Base-by-base conservation (phyloP, 2,888 invertebrate genomes). In the Auanema sp. region DNA sequence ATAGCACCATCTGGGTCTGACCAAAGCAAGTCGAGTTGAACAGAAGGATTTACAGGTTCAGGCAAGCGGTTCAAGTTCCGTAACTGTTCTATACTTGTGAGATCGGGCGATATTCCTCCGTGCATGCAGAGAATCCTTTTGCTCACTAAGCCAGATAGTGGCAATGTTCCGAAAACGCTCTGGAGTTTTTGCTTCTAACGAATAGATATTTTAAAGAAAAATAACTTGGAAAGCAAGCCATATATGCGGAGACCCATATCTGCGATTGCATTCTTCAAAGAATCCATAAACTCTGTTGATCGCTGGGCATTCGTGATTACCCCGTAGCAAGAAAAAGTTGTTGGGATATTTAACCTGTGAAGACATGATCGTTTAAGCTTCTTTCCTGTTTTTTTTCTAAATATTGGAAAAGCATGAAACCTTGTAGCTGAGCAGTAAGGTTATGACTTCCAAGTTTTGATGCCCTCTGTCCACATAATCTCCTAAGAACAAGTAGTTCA, bases 11-110 rank as follows among this genome's bases (percentile, higher is more conserved):
- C 72, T 5, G 72, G 72, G 50, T 72, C 72, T 6, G 85, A 81
- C 86, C 86, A 86, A 1, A 86, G 78, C 12, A 86, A 78, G 69
- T 86, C 79, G 23, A 78, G 71, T 55, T 85, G 85, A 79, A 65
- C 83, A 80, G 76, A 85, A 75, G 59, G 85, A 58, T 78, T 61
- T 78, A 85, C 68, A 80, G 81, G 66, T 77, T 78, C 76, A 62
- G 70, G 68, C 1, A 72, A 72, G 41, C 75, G 69, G 18, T 61
- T 12, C 33, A 72, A 41, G 10, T 68, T 59, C 1, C 67, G 60
- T 11, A 76, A 67, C 43, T 70, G 71, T 23, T 76, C 69, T 16
- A 78, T 55, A 44, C 60, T 64, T 33, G 71, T 71, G 16, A 77
- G 60, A 52, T 72, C 65, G 21, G 76, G 74, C 23, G 76, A 76